Percentiles rank a stretch among this genome's conserved stretches.
These are phyloP conservation scores for Alloplasta piceator DNA, from an alignment of 2,888 invertebrate species.

Conservation along the genomic window DNA sequence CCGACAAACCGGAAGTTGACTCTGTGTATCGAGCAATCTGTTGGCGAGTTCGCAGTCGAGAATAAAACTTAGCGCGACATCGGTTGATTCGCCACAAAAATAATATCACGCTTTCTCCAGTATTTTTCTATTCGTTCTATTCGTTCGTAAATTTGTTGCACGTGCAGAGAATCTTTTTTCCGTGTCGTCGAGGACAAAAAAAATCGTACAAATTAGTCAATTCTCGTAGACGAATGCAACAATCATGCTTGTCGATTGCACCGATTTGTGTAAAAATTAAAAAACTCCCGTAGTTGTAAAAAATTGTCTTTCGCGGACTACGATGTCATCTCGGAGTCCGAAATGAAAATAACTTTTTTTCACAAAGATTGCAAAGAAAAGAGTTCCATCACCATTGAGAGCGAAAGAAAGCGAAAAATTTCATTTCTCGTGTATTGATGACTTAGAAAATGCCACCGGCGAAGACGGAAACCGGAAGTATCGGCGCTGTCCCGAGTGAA, in stretches of 20 bases:
- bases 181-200: too few species aligned
- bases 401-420: constrained; percentile 26
- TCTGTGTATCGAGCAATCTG: background rate
- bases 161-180: too few species aligned
- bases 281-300: too few species aligned
- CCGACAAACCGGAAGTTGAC: constrained; percentile 39
- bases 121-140: background rate
- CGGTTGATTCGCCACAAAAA: constrained; percentile 1
- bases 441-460: constrained; percentile 78
- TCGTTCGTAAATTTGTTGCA: background rate
- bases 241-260: too few species aligned
- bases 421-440: constrained; percentile 42
- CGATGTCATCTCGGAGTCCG: too few species aligned
- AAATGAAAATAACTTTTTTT: too few species aligned
- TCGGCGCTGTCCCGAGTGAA: constrained; percentile 50
- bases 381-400: background rate
- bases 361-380: background rate
- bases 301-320: too few species aligned
- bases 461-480: constrained; percentile 69
- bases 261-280: too few species aligned
- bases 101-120: background rate
- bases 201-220: too few species aligned
- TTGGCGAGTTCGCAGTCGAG: constrained; percentile 22
- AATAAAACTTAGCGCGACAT: background rate
- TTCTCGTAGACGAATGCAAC: too few species aligned